Conservation (phyloP, 2,797 vertebrate species). For the Nannoperca obscura region DNA sequence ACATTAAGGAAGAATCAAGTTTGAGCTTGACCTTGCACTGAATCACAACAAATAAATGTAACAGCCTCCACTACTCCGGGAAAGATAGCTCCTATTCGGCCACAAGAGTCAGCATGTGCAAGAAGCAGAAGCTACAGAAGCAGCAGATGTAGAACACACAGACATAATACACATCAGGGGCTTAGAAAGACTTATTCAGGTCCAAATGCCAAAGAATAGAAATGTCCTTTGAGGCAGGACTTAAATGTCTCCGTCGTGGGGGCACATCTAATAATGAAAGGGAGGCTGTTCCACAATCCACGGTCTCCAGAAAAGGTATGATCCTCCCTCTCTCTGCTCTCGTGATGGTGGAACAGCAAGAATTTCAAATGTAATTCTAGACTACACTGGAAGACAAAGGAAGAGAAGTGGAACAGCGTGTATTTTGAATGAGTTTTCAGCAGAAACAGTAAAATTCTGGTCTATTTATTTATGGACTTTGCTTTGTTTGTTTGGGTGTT, state of each 20-base stretch:
- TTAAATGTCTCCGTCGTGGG: background rate
- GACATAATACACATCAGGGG: background rate
- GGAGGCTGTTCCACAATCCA: background rate
- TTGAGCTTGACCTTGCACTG: background rate
- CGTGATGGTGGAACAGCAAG: background rate
- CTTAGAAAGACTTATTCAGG: background rate
- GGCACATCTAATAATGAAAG: background rate
- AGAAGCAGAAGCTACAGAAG: background rate
- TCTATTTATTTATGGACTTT: too few species aligned
- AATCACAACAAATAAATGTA: background rate
- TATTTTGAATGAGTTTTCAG: background rate
- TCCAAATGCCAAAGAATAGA: background rate
- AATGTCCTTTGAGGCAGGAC: background rate
- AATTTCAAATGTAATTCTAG: background rate
- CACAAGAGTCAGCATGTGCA: background rate
- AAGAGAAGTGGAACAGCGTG: background rate
- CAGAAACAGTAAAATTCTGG: background rate
- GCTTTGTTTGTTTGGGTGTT: background rate
- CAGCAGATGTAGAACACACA: background rate
- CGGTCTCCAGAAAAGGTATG: background rate
- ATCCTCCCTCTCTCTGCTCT: background rate
- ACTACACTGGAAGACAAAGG: background rate
- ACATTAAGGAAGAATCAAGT: background rate
- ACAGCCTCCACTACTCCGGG: background rate
- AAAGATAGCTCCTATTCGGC: background rate